phyloP scores from a whole-genome alignment of 2,797 vertebrate species.

The Molossus alvarezi region DNA sequence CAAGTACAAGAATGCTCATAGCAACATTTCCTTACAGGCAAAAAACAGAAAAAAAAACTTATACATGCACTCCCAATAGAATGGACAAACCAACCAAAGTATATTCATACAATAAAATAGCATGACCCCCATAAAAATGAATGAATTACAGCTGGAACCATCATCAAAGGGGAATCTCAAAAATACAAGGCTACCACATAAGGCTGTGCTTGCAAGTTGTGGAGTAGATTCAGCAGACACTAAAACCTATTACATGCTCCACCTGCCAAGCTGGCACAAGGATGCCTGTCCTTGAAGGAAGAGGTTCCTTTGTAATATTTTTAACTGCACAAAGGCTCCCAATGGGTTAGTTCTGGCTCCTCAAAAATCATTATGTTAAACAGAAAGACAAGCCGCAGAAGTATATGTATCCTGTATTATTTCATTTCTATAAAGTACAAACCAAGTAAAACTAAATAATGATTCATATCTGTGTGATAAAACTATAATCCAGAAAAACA shows the following conservation, averaged over 20 bases:
- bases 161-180: conserved; percentile 44
- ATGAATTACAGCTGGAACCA: not conserved
- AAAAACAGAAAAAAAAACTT: not conserved
- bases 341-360: not conserved
- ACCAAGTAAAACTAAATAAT: not conserved
- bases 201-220: not conserved
- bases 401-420: not conserved
- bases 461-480: not conserved
- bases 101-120: not conserved
- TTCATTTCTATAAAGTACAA: not conserved
- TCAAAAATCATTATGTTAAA: not conserved
- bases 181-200: not conserved
- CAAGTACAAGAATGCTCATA: conserved; percentile 13
- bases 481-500: not conserved
- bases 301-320: not conserved
- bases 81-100: not conserved
- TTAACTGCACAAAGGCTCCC: not conserved
- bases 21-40: not conserved
- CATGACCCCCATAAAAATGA: not conserved
- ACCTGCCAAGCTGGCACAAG: not conserved
- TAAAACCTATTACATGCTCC: not conserved
- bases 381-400: not conserved
- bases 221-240: not conserved
- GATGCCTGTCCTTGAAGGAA: not conserved
- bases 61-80: not conserved